Percentiles rank a stretch among this genome's conserved stretches.
phyloP scores from a whole-genome alignment of 2,888 invertebrate species.

The Calameuta idolon region DNA sequence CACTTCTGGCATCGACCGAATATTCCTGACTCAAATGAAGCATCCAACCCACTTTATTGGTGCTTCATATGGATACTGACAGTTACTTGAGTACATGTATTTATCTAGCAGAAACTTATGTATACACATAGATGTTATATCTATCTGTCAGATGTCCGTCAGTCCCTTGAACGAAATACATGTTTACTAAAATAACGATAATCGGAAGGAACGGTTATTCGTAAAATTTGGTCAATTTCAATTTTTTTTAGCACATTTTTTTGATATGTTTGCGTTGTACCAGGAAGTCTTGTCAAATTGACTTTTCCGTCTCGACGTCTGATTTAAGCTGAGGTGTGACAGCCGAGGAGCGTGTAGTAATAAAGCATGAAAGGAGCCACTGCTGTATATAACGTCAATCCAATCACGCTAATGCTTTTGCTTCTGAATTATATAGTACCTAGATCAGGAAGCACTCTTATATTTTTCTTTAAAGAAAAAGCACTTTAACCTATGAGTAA shows the following conservation, averaged over 20 bases:
- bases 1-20: not conserved
- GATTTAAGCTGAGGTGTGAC: conserved; percentile 1
- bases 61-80: not conserved
- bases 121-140: not conserved
- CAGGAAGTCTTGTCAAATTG: no score
- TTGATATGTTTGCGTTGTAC: no score
- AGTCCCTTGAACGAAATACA: no score
- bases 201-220: conserved; percentile 24
- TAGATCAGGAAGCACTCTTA: conserved; percentile 9
- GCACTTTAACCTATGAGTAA: not conserved
- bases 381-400: conserved; percentile 33
- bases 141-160: no score
- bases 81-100: not conserved
- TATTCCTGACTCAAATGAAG: not conserved
- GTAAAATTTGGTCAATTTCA: not conserved
- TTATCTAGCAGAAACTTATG: not conserved
- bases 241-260: no score
- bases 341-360: conserved; percentile 18
- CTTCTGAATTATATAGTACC: conserved; percentile 47
- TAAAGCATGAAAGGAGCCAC: conserved; percentile 37
- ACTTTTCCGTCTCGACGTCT: not conserved
- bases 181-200: conserved; percentile 42
- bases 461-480: conserved; percentile 1
- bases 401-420: conserved; percentile 51
- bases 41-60: not conserved